phyloP scores from a whole-genome alignment of 2,888 invertebrate genomes.

The Drosophila melanocephala region DNA sequence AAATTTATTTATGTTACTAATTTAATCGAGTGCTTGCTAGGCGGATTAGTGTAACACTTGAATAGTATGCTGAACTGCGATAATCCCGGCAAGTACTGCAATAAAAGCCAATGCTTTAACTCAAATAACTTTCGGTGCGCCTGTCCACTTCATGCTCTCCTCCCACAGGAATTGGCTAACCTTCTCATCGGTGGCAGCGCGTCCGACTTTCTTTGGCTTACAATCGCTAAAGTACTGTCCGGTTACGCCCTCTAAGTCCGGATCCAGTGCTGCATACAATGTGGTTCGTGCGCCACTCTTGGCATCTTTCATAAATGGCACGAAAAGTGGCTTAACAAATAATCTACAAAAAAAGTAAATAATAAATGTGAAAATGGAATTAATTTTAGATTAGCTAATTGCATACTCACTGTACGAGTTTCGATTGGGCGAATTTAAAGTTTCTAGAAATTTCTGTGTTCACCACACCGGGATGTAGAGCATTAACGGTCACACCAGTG shows the following conservation, averaged over 20 bases:
- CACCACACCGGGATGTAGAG: constrained; percentile 94
- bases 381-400: background rate
- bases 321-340: constrained; percentile 47
- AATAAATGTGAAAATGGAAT: background rate
- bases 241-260: constrained; percentile 77
- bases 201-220: constrained; percentile 85
- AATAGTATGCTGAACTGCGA: constrained; percentile 3
- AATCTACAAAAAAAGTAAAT: constrained; percentile 21
- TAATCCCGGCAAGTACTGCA: constrained; percentile 9
- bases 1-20: constrained; percentile 59
- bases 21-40: constrained; percentile 20
- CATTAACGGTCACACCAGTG: constrained; percentile 91
- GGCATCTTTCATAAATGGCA: constrained; percentile 62
- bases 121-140: constrained; percentile 11
- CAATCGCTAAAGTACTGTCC: constrained; percentile 88
- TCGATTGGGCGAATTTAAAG: constrained; percentile 34
- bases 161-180: constrained; percentile 88
- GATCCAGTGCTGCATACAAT: constrained; percentile 83
- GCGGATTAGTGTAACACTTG: constrained; percentile 27
- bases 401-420: constrained; percentile 47
- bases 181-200: constrained; percentile 86
- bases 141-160: constrained; percentile 84
- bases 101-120: constrained; percentile 41
- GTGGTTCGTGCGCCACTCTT: constrained; percentile 84
- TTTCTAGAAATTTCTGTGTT: constrained; percentile 88